phyloP scores from a whole-genome alignment of 2,113 vertebrate genomes.

The Apaloderma vittatum region DNA sequence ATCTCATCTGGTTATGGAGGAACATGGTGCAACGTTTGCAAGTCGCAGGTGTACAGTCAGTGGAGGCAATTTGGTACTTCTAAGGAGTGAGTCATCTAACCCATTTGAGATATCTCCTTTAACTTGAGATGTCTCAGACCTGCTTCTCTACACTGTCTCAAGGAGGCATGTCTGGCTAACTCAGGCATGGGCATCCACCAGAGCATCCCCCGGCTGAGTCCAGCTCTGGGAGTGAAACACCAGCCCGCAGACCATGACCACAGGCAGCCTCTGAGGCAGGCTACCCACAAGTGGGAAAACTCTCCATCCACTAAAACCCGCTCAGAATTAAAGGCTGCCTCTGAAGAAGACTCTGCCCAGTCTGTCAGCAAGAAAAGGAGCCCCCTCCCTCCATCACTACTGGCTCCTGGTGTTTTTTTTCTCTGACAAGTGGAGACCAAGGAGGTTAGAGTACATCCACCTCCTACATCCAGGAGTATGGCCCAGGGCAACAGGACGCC shows the following conservation, averaged over 20 bases:
- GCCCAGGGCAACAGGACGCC: not conserved
- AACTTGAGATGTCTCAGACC: not conserved
- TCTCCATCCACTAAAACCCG: not conserved
- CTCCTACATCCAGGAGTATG: rapidly evolving
- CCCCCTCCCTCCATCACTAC: not conserved
- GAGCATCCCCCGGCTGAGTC: not conserved
- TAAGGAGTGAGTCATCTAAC: not conserved
- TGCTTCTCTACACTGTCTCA: not conserved
- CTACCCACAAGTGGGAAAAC: not conserved
- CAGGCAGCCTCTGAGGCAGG: not conserved
- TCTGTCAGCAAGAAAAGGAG: not conserved
- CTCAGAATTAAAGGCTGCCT: not conserved
- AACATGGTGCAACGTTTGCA: rapidly evolving
- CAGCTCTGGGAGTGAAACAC: not conserved
- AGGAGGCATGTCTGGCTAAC: not conserved
- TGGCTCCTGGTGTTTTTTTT: not conserved
- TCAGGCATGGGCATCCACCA: not conserved
- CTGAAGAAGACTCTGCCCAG: rapidly evolving
- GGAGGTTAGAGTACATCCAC: rapidly evolving
- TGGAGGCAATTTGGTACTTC: not conserved
- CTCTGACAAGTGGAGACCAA: rapidly evolving
- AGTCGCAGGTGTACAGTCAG: not conserved
- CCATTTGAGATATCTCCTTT: not conserved
- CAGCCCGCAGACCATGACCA: not conserved
- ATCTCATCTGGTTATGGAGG: not conserved